Conservation (phyloP, 2,888 invertebrate genomes). For the Petrolisthes manimaculis region DNA sequence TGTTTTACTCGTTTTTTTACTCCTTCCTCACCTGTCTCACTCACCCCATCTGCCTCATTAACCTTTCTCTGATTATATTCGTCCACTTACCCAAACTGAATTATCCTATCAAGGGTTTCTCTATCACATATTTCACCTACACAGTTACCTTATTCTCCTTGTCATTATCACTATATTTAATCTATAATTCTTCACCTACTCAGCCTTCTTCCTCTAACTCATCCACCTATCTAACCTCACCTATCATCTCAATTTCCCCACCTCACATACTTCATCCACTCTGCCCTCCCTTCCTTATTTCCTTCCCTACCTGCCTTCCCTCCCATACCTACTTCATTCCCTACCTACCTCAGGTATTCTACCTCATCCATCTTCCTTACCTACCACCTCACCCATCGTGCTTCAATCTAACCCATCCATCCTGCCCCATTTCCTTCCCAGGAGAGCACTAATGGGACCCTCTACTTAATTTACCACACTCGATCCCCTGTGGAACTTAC, state of each 20-base stretch:
- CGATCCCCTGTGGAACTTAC: too few relatives aligned
- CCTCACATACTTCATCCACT: neutral
- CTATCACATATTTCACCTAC: too few relatives aligned
- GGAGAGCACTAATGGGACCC: too few relatives aligned
- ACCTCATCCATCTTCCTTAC: neutral
- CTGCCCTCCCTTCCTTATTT: neutral
- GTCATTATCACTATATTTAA: too few relatives aligned
- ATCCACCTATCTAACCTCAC: neutral
- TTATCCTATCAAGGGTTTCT: too few relatives aligned
- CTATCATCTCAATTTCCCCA: neutral
- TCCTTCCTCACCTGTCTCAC: neutral
- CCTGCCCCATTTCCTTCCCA: too few relatives aligned
- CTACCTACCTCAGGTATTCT: neutral
- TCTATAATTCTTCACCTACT: too few relatives aligned
- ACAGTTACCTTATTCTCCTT: too few relatives aligned
- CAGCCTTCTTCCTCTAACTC: neutral
- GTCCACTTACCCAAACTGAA: too few relatives aligned
- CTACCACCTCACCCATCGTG: neutral
- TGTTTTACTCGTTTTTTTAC: too few relatives aligned
- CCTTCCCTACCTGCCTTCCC: neutral
- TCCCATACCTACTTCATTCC: neutral
- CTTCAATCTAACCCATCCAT: too few relatives aligned
- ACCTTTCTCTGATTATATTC: neutral
- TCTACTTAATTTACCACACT: too few relatives aligned
- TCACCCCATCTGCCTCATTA: neutral